Evolutionary conservation across 2,113 vertebrate genomes (phyloP).

Genomic region (Apodemus sylvaticus): DNA sequence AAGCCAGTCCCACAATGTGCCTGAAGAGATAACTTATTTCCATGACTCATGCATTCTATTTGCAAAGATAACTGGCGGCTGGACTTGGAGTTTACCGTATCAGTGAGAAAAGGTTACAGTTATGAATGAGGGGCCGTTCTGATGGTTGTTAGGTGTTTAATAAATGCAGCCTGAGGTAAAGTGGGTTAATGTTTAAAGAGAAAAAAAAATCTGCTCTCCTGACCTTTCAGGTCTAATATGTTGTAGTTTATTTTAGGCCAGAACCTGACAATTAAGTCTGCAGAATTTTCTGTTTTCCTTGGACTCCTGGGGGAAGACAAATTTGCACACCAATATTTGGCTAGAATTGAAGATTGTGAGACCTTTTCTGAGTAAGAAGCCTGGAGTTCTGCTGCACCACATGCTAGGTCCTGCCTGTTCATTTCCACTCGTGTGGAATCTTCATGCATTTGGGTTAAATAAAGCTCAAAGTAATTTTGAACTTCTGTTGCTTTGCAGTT

Average conservation of each 20-base stretch:
- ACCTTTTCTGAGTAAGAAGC: background rate
- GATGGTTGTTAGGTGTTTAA: conserved; percentile 15
- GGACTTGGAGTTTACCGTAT: background rate
- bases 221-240: background rate
- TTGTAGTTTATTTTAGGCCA: conserved; percentile 50
- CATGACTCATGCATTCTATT: background rate
- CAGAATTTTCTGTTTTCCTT: conserved; percentile 61
- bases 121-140: background rate
- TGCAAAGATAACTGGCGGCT: background rate
- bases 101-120: background rate
- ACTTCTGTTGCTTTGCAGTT: conserved; percentile 23
- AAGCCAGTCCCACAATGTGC: background rate
- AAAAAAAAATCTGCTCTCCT: background rate
- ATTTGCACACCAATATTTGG: conserved; percentile 36
- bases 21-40: background rate
- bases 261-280: conserved; percentile 39
- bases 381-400: background rate
- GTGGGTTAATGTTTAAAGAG: conserved; percentile 60
- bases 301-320: conserved; percentile 6
- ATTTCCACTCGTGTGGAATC: background rate
- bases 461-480: background rate
- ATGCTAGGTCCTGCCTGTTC: conserved; percentile 25
- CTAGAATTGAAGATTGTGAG: conserved; percentile 10
- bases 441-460: conserved; percentile 34
- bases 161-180: conserved; percentile 32